A percentile compares a stretch with the other conserved stretches of the same genome.
These are phyloP conservation scores for Nansenia antarctica DNA, from an alignment of 2,113 vertebrate genomes.

Conservation along the genomic window DNA sequence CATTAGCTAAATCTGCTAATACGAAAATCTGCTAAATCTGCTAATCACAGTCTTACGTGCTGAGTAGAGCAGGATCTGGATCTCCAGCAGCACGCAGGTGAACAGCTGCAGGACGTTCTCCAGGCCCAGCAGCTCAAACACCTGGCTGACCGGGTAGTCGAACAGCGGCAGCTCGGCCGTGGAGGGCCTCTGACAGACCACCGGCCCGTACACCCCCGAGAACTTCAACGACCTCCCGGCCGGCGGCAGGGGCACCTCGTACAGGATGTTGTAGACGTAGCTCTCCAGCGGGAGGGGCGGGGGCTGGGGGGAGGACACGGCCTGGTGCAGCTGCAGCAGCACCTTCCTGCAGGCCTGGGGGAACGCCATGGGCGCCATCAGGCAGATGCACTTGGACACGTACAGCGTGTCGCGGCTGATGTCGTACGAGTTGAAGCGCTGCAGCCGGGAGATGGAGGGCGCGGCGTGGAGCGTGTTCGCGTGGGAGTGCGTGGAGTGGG, in stretches of 20 bases:
- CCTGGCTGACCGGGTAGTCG: conserved; percentile 90
- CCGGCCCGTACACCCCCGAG: conserved; percentile 91
- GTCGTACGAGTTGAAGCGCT: conserved; percentile 97
- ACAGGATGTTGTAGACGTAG: conserved; percentile 97
- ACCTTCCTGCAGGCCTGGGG: conserved; percentile 92
- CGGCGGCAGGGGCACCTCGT: conserved; percentile 95
- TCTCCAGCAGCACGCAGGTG: conserved; percentile 95
- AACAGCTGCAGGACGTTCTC: conserved; percentile 97
- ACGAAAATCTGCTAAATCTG: not conserved
- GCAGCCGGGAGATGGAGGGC: conserved; percentile 87
- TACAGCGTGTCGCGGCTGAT: conserved; percentile 95
- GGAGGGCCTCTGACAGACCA: conserved; percentile 96
- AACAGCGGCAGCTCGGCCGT: conserved; percentile 92
- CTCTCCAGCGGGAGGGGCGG: conserved; percentile 96
- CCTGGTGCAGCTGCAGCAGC: conserved; percentile 91
- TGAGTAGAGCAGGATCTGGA: conserved; percentile 98
- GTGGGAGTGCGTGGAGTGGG: too few species aligned
- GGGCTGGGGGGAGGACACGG: conserved; percentile 89
- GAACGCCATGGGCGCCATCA: conserved; percentile 96
- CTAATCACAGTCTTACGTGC: conserved; percentile 85
- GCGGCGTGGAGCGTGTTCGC: conserved; percentile 79
- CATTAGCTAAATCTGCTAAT: too few species aligned
- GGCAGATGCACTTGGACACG: conserved; percentile 97
- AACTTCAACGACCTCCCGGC: conserved; percentile 94
- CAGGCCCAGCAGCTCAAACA: conserved; percentile 93